Conservation (phyloP, 2,797 vertebrate species). For the Alcedo quadribrachys region DNA sequence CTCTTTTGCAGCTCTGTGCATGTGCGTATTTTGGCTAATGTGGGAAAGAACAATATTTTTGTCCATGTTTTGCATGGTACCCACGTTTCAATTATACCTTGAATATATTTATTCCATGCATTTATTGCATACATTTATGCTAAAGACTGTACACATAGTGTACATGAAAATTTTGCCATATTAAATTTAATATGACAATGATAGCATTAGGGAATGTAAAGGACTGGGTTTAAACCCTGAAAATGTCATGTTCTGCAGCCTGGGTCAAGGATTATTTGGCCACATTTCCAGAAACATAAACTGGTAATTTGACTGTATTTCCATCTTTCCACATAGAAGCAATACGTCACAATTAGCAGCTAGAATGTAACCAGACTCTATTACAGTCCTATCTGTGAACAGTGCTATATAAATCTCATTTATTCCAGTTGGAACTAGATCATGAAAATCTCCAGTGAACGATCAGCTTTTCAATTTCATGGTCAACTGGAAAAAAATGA, state of each 20-base stretch:
- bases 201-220: background rate
- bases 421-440: background rate
- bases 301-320: background rate
- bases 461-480: background rate
- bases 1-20: background rate
- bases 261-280: background rate
- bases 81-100: background rate
- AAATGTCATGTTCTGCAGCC: background rate
- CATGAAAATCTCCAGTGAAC: background rate
- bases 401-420: background rate
- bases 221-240: background rate
- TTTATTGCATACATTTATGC: background rate
- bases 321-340: background rate
- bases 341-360: background rate
- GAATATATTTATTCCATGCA: background rate
- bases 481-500: slow-evolving; percentile 26
- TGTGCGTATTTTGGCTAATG: background rate
- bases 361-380: background rate
- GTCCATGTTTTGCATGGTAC: background rate
- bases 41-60: background rate
- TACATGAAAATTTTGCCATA: background rate
- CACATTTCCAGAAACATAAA: background rate
- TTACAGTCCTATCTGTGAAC: background rate
- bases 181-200: background rate
- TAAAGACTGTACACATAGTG: background rate